These are phyloP conservation scores for Dryomyza anilis DNA, from an alignment of 2,888 invertebrate genomes.

Conservation along the genomic window DNA sequence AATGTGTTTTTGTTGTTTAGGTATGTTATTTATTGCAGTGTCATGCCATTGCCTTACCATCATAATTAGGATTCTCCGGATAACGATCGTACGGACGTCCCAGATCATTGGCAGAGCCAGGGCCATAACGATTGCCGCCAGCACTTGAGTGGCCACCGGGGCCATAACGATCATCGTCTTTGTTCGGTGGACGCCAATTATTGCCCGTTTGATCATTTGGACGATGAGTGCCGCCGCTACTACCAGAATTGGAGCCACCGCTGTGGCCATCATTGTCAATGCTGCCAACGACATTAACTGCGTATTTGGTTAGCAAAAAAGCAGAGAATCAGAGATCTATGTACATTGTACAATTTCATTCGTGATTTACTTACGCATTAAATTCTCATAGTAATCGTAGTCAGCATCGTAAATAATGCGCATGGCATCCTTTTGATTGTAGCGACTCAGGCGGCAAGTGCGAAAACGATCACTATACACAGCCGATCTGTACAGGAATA, in stretches of 20 bases:
- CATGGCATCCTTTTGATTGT: slow-evolving; percentile 86
- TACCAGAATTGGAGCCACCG: slow-evolving; percentile 35
- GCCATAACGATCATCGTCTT: slow-evolving; percentile 65
- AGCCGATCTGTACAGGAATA: slow-evolving; percentile 68
- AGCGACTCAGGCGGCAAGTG: slow-evolving; percentile 82
- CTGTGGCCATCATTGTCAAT: slow-evolving; percentile 46
- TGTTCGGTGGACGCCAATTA: slow-evolving; percentile 59
- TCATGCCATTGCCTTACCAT: no score
- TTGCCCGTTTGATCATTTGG: slow-evolving; percentile 52
- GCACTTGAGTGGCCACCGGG: slow-evolving; percentile 51
- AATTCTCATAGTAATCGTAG: slow-evolving; percentile 91
- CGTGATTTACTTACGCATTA: slow-evolving; percentile 77
- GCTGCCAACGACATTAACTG: slow-evolving; percentile 61
- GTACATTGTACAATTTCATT: no score
- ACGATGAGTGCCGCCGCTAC: slow-evolving; percentile 42
- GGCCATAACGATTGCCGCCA: slow-evolving; percentile 50
- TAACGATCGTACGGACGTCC: slow-evolving; percentile 57
- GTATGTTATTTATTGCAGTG: no score
- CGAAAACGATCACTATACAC: slow-evolving; percentile 86
- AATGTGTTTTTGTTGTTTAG: no score
- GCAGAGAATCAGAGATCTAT: not conserved
- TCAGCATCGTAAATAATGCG: slow-evolving; percentile 88
- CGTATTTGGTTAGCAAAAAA: no score
- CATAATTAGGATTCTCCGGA: slow-evolving; percentile 49
- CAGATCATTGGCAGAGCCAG: slow-evolving; percentile 52